Base-by-base conservation (phyloP, 2,888 invertebrate genomes). In the Folsomia candida region DNA sequence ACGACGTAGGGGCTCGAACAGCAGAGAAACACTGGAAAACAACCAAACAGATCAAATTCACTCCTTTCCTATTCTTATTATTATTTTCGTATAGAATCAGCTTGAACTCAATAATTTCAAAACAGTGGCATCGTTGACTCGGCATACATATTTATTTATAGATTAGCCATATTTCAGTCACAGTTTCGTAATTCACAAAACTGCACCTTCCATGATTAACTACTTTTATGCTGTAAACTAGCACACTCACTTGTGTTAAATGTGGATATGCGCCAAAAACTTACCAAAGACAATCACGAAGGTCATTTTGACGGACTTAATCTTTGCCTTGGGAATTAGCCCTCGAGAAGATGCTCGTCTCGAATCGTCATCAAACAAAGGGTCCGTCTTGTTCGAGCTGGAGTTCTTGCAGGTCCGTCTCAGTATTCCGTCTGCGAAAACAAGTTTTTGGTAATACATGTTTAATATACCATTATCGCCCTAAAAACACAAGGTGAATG, bases 261-360 rank as follows among this genome's bases (percentile, higher is more conserved):
- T n/a, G n/a, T n/a, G n/a, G n/a, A n/a, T n/a, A n/a, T n/a, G n/a
- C n/a, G n/a, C n/a, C n/a, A 22, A 18, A 72, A 72, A 85, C 89
- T 89, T 83, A 92, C 93, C 93, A 81, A 94, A 92, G 72, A 97
- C 95, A 81, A 97, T 97, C 79, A 95, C 94, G 79, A 97, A 91
- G 0, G 97, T 97, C 94, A 97, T 97, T 85, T 97, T 96, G 74
- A 97, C 93, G 20, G 95, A 96, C 86, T 97, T 97, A 80, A 97
- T 93, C 86, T 96, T 96, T 37, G 97, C 97, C 74, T 93, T 88
- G 0, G 96, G 96, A 81, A 97, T 96, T 73, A 96, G 90, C 59
- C 96, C 97, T 64, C 95, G 86, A 26, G 94, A 94, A 82, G 94
- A 94, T 0, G 93, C 93, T 61, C 94, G 86, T 57, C 92, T 86